A percentile compares a stretch with the other conserved stretches of the same genome.
Conservation (phyloP, 2,113 vertebrate genomes). For the Neolamprologus hecqui region DNA sequence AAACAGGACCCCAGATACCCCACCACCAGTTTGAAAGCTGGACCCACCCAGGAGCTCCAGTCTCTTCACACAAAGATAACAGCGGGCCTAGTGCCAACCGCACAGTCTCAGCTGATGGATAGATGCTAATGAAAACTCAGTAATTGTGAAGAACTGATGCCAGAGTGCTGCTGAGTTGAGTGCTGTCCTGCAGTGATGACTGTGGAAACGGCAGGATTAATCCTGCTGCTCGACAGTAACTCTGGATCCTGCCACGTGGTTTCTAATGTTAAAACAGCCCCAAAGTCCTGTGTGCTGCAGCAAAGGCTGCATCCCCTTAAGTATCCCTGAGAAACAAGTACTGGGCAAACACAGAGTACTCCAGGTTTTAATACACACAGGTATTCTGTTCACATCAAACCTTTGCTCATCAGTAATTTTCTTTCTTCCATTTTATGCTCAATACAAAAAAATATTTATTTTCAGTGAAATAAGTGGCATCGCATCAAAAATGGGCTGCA, state of each 20-base stretch:
- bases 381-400: not conserved
- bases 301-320: not conserved
- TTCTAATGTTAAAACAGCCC: not conserved
- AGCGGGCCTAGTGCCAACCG: not conserved
- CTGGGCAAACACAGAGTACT: not conserved
- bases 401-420: not conserved
- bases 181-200: not conserved
- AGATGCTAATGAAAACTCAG: not conserved
- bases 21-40: not conserved
- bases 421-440: not conserved
- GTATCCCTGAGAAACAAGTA: not conserved
- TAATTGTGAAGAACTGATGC: not conserved
- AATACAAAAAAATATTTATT: not conserved
- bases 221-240: not conserved
- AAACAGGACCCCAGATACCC: not conserved
- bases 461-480: not conserved
- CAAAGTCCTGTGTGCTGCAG: not conserved
- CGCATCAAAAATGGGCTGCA: fast-evolving
- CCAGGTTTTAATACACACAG: not conserved
- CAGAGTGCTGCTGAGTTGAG: not conserved
- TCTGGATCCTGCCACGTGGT: not conserved
- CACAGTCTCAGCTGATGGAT: not conserved
- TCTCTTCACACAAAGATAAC: constrained; percentile 13
- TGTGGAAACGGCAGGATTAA: not conserved
- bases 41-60: not conserved